Base-by-base conservation (phyloP, 1,140 invertebrate genomes). In the Streblospio benedicti region DNA sequence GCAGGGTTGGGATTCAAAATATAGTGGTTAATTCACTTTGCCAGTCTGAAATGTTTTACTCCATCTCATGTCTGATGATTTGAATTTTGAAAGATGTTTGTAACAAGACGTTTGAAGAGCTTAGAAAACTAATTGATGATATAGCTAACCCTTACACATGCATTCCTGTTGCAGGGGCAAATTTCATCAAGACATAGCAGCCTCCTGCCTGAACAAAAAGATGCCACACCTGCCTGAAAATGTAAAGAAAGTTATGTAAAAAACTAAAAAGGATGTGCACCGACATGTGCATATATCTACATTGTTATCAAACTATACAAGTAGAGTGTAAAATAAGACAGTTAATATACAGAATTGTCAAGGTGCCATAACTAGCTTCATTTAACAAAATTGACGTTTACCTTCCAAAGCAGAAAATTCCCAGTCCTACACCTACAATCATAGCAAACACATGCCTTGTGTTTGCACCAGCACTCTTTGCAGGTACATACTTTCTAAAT, bases 151-250 rank as follows among this genome's bases (percentile, higher is more conserved):
- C n/a, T n/a, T n/a, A 47, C 45, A 0, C 30, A 18, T 47, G 56
- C 23, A 62, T 25, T 27, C 32, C 50, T 44, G 41, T 50, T 31
- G 43, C 44, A 5, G 60, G 55, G 55, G 56, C 58, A 66, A 55
- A 50, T 28, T 49, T 51, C 68, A 76, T 71, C n/a, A 74, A 28
- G 1, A 68, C 18, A 55, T 73, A 73, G 50, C 69, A 70, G 4
- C 72, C 57, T 2, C 65, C 52, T 3, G 66, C 61, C 60, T 70
- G 69, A 2, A 69, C 56, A 25, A 75, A 28, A 16, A 76, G 61
- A 54, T 74, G 73, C 45, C 45, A 62, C 56, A 62, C 58, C 56
- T 62, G 60, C 30, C 45, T 47, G 45, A 23, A 47, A 47, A n/a
- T n/a, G n/a, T n/a, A 45, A 45, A 23, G 14, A 45, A 27, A 18